Base-by-base conservation (phyloP, 2,797 vertebrate genomes). In the Harpagifer antarcticus region DNA sequence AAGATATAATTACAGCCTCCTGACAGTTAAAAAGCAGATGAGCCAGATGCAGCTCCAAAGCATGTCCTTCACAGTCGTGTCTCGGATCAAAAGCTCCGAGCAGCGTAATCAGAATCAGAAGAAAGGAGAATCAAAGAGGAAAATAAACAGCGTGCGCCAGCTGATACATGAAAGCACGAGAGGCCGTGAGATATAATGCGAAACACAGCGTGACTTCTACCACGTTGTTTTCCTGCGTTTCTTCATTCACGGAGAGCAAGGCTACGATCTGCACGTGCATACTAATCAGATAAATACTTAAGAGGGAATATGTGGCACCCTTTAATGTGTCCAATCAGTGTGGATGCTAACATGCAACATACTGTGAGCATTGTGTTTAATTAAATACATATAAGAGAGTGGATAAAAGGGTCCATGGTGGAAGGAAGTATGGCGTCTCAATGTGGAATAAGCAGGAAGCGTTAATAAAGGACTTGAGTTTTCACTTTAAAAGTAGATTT, bases 21-120 rank as follows among this genome's bases (percentile, higher is more conserved):
- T 12, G 58, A 59, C 68, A 58, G 78, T 62, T 48, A 66, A 60
- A 64, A 68, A 72, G 76, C 74, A 72, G 75, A 76, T 19, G 66
- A 47, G 55, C 15, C 74, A 56, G 79, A 76, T 87, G 63, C 62
- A 79, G 58, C 17, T 71, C 61, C 42, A 15, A 63, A 33, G 64
- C 7, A 68, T 52, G 71, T 77, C 75, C 61, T 72, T 60, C 2
- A 23, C 47, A 23, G 50, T 19, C 13, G 7, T 72, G 40, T 40
- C 16, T 60, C n/a, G 19, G 45, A 81, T 74, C 64, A 55, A 74
- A 61, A 67, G 68, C 73, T 52, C 52, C 6, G 57, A 45, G 61
- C 40, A 2, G 57, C 33, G 1, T 82, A 76, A 78, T 74, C 61
- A 71, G 23, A 78, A 8, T 79, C 78, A 77, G 66, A 56, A 45